Base-by-base conservation (phyloP, 2,113 vertebrate species). In the Oryzias javanicus region DNA sequence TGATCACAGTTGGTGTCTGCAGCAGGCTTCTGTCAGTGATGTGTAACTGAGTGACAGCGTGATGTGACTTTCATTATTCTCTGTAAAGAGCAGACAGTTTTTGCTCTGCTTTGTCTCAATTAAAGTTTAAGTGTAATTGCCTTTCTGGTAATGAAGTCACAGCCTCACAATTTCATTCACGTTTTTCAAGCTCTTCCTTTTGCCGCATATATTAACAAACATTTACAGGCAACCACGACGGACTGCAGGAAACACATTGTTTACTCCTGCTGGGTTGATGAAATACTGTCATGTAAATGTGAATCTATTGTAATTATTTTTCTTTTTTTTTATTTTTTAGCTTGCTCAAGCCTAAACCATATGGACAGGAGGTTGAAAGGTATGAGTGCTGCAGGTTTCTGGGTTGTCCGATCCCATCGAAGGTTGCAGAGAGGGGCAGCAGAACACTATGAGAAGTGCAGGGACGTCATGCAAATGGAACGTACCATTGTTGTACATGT, bases 91-190 rank as follows among this genome's bases (percentile, higher is more conserved):
- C 51, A 71, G 76, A 89, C 81, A 87, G 78, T 83, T 88, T 85
- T 88, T 87, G 81, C 64, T 82, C 82, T 88, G 88, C 87, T 86
- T 76, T 74, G 51, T 64, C 71, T 87, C 88, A 88, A 88, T 89
- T 84, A 84, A 35, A 35, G 35, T 64, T 59, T 81, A 64, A 67
- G 86, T 70, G 64, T 63, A 86, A 87, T 78, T 76, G 76, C 55
- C 70, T 84, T 81, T 86, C 70, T 42, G 14, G 81, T 83, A 82
- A 87, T 71, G 70, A 81, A 73, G 76, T 74, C 64, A 76, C 64
- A 70, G 68, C 67, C 69, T 80, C 60, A 80, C 74, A 62, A 70
- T 81, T 29, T 5, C 56, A 64, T 83, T 83, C 64, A 74, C 60
- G 80, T 81, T 81, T 80, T 74, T 77, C 13, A 2, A 61, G 54